Percentiles rank a stretch among this genome's conserved stretches.
Evolutionary conservation across 53 echinoderm and acorn worm genomes (phyloP).

Genomic region (Arbacia lixula): DNA sequence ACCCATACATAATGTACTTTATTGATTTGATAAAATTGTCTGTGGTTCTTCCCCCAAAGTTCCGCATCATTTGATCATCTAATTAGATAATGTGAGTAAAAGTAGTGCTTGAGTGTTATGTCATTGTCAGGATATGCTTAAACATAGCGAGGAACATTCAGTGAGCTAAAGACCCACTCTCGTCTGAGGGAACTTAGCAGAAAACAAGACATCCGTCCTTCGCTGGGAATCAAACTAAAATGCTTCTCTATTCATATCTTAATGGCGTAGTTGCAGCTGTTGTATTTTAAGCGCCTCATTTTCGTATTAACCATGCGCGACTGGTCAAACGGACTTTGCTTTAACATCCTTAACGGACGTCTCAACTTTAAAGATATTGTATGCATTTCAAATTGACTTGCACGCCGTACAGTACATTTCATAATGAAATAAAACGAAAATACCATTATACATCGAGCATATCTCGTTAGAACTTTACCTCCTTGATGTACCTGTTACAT

Average conservation of each 20-base stretch:
- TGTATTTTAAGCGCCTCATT: constrained; percentile 13
- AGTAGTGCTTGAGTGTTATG: too few species aligned
- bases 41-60: constrained; percentile 15
- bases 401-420: too few species aligned
- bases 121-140: too few species aligned
- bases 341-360: too few species aligned
- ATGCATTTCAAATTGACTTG: too few species aligned
- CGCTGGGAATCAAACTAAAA: neutral
- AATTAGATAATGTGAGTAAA: constrained; percentile 28
- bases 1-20: neutral
- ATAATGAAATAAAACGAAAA: too few species aligned
- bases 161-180: too few species aligned
- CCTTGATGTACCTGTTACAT: too few species aligned
- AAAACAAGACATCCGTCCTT: neutral
- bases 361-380: too few species aligned
- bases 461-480: too few species aligned
- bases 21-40: constrained; percentile 25
- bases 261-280: neutral
- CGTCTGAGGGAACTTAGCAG: neutral
- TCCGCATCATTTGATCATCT: constrained; percentile 25
- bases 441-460: too few species aligned
- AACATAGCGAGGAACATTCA: too few species aligned
- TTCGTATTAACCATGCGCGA: constrained; percentile 45
- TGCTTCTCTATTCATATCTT: neutral
- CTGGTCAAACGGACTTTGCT: neutral